These are phyloP conservation scores for Champsocephalus esox DNA, from an alignment of 2,797 vertebrate genomes.

Conservation along the genomic window DNA sequence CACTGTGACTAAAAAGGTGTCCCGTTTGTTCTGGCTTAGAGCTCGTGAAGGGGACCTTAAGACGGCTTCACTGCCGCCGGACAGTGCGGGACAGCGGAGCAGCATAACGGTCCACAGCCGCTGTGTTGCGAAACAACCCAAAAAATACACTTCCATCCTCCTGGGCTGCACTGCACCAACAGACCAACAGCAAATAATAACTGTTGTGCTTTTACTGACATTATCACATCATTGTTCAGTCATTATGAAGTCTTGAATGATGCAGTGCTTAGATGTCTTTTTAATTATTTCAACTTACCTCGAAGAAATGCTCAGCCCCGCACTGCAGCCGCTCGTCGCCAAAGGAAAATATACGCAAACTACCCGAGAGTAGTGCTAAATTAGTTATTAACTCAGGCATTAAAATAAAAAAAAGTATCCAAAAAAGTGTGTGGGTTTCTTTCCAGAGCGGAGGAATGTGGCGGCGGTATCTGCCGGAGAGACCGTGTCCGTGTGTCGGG, in stretches of 20 bases:
- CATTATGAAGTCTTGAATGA: neutral
- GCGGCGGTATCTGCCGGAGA: constrained; percentile 43
- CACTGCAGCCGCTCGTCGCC: constrained; percentile 66
- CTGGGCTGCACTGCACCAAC: constrained; percentile 50
- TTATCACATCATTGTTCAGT: accelerated
- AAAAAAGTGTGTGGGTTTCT: constrained; percentile 43
- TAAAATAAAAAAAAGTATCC: constrained; percentile 75
- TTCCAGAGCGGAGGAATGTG: constrained; percentile 69
- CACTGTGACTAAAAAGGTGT: constrained; percentile 61
- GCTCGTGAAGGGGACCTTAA: constrained; percentile 5
- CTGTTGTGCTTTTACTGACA: neutral
- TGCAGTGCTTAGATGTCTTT: neutral
- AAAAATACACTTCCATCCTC: neutral
- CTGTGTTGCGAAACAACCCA: neutral
- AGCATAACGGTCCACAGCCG: constrained; percentile 46
- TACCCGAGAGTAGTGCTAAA: constrained; percentile 83
- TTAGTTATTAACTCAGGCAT: constrained; percentile 80
- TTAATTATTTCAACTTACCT: constrained; percentile 67
- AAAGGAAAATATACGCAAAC: constrained; percentile 68
- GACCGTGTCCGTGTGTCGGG: constrained; percentile 51
- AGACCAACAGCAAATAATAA: neutral
- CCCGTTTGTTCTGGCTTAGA: constrained; percentile 33
- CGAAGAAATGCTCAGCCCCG: constrained; percentile 62
- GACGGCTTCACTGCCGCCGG: constrained; percentile 2
- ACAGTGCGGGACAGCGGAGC: constrained; percentile 27